Conservation (phyloP, 2,797 vertebrate species). For the Sebastes reedi region DNA sequence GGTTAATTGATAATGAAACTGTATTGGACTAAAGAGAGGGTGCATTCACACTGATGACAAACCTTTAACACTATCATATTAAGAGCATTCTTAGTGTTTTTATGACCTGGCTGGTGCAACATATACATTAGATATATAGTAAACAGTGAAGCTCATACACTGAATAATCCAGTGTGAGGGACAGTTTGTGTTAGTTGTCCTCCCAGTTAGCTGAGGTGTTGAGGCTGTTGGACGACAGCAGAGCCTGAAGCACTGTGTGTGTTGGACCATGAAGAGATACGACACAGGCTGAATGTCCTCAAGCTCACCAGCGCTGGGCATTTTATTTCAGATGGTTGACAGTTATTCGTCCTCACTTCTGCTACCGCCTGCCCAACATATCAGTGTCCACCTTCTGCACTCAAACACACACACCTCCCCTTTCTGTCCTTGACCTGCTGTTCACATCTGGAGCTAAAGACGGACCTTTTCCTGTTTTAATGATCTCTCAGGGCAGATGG, state of each 20-base stretch:
- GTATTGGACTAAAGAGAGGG: background rate
- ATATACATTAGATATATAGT: background rate
- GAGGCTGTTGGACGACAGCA: background rate
- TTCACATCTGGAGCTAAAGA: slow-evolving; percentile 30
- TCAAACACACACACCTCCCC: background rate
- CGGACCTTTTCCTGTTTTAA: slow-evolving; percentile 28
- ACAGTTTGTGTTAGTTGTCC: background rate
- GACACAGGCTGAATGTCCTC: slow-evolving; percentile 1
- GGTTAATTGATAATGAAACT: background rate
- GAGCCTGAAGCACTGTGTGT: background rate
- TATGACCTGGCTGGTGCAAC: background rate
- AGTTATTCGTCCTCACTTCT: slow-evolving; percentile 10
- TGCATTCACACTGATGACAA: background rate
- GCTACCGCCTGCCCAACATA: background rate
- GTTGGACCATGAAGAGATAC: background rate
- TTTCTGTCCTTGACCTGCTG: slow-evolving; percentile 13
- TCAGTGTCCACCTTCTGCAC: background rate
- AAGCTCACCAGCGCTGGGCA: background rate
- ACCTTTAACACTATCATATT: background rate
- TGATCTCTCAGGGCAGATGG: slow-evolving; percentile 15
- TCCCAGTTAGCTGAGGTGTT: background rate
- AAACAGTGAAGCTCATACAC: background rate
- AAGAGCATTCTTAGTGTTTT: background rate
- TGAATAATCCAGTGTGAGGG: background rate
- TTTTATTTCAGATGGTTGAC: slow-evolving; percentile 12